Evolutionary conservation across 2,797 vertebrate species (phyloP).

Genomic region (Orientallactaga sibirica): DNA sequence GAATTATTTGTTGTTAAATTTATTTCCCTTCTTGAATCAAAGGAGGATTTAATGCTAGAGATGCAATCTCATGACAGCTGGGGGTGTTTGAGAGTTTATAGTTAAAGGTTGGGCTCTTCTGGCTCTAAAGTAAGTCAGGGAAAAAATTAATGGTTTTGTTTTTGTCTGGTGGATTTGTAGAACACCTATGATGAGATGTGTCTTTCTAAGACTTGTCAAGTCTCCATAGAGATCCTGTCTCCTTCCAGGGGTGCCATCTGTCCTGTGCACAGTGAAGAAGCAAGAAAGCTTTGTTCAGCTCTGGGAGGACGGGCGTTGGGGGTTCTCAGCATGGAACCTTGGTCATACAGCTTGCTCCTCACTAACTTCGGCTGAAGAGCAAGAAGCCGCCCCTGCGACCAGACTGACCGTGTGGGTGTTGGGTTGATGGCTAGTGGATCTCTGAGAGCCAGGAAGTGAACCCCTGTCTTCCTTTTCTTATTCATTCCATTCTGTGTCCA

Average conservation of each 20-base stretch:
- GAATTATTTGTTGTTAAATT: neutral
- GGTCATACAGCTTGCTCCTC: constrained; percentile 70
- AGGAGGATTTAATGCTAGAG: constrained; percentile 6
- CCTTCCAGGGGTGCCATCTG: neutral
- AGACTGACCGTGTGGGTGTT: constrained; percentile 63
- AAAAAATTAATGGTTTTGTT: constrained; percentile 28
- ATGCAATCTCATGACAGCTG: neutral
- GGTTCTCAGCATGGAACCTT: constrained; percentile 83
- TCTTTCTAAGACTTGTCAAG: constrained; percentile 52
- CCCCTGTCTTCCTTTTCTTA: constrained; percentile 83
- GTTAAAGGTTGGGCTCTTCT: constrained; percentile 4
- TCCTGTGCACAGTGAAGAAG: constrained; percentile 45
- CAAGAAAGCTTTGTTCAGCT: constrained; percentile 75
- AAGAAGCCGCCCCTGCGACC: constrained; percentile 75
- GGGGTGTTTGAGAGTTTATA: constrained; percentile 18
- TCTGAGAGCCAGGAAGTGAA: constrained; percentile 76
- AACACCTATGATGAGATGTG: neutral
- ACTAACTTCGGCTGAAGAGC: constrained; percentile 81
- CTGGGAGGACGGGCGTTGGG: constrained; percentile 79
- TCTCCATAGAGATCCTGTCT: neutral
- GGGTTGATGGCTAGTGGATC: constrained; percentile 79
- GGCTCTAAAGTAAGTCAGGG: neutral
- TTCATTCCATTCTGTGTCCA: constrained; percentile 86
- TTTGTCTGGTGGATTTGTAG: constrained; percentile 13
- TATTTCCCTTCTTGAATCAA: constrained; percentile 19